These are phyloP conservation scores for Actinia equina DNA, from an alignment of 64 coral and sea anemone genomes.

Conservation along the genomic window DNA sequence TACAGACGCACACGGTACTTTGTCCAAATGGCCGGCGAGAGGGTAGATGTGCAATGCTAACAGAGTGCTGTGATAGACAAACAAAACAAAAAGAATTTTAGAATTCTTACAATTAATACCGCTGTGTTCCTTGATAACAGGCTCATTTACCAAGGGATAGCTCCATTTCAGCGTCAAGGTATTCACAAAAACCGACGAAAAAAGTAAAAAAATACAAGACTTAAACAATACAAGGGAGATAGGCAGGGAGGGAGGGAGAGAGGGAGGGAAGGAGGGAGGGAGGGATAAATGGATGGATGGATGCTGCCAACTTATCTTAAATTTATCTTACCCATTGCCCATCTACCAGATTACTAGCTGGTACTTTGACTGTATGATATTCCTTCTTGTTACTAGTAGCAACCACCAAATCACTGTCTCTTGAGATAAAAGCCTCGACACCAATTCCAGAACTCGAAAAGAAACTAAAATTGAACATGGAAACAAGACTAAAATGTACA, in stretches of 20 bases:
- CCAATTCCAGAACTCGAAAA: constrained; percentile 73
- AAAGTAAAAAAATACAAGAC: too few relatives aligned
- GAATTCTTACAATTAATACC: too few relatives aligned
- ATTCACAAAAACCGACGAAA: too few relatives aligned
- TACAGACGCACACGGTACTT: constrained; percentile 65
- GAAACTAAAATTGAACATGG: constrained; percentile 59
- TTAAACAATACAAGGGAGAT: background rate
- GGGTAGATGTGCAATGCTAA: constrained; percentile 64
- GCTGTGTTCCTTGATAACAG: too few relatives aligned
- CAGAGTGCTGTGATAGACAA: constrained; percentile 68
- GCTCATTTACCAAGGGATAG: too few relatives aligned
- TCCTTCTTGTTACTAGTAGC: constrained; percentile 81
- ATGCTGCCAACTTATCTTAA: too few relatives aligned
- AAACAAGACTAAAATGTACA: too few relatives aligned
- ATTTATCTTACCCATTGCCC: constrained; percentile 74
- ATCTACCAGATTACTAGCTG: constrained; percentile 57
- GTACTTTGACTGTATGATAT: constrained; percentile 72
- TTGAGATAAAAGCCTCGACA: constrained; percentile 77
- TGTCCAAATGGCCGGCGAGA: constrained; percentile 90
- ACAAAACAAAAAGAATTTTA: background rate
- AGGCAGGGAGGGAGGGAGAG: background rate
- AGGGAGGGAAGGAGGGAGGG: too few relatives aligned
- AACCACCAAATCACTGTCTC: constrained; percentile 65
- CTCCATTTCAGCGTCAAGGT: too few relatives aligned
- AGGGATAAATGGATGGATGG: background rate